Base-by-base conservation (phyloP, 2,113 vertebrate genomes). In the Felis chaus region DNA sequence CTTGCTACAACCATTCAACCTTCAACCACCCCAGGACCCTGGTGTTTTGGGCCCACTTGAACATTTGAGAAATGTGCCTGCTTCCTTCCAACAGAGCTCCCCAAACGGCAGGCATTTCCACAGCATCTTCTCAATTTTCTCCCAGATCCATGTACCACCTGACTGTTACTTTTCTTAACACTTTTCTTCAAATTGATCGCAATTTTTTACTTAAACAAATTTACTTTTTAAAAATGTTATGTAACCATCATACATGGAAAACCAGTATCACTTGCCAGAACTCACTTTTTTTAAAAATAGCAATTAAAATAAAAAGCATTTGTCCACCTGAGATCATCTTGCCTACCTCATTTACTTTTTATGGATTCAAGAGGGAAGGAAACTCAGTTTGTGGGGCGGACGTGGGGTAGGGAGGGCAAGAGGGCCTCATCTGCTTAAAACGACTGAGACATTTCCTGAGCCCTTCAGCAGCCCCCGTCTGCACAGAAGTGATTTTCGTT, bases 271-370 rank as follows among this genome's bases (percentile, higher is more conserved):
- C 83, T 90, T 96, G 97, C 95, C 98, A 98, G 96, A 33, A 97
- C 33, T 93, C 94, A 23, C 93, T 91, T 91, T 93, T 91, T 93
- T 97, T 93, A 73, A 8, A 93, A 97, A 95, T 48, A 95, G 69
- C 90, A 95, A 96, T 94, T 95, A 97, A 97, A 94, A 89, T 94
- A 94, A 92, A 96, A 97, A 87, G 74, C 87, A 66, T 53, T 82
- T 78, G 93, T 89, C 96, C 95, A 97, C 96, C 97, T 97, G 95
- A 94, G 94, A 95, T 84, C 95, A 80, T 88, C 90, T 85, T 95
- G 95, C 95, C 76, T 89, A 84, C 90, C 84, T 96, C 92, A 50
- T 79, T 88, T 92, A 50, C 95, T 91, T 92, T 97, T 81, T 94
- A 81, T 84, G 90, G 74, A 88, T 53, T 90, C n/a, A 10, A 50